Base-by-base conservation (phyloP, 2,888 invertebrate genomes). In the Papilio gigon region DNA sequence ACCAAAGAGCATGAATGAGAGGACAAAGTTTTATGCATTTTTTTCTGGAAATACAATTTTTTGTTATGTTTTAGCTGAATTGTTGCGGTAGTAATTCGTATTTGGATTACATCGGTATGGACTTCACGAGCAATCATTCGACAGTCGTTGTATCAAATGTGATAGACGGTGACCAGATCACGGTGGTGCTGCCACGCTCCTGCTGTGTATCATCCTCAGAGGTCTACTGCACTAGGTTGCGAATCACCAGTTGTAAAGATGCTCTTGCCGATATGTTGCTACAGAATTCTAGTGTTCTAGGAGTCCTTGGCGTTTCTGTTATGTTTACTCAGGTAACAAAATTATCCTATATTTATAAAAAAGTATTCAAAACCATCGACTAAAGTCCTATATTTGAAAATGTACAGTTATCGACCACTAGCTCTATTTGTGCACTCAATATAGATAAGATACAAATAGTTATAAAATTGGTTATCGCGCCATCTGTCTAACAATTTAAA, bases 301-400 rank as follows among this genome's bases (percentile, higher is more conserved):
- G 91, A 1, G 90, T 92, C 3, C 77, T 92, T 4, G 90, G 91
- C 1, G 82, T 91, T 0, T 91, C 92, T 0, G 90, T 92, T 11
- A 88, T 91, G 87, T 91, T 91, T 74, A 89, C 90, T 61, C 85
- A 88, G 78, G 92, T 91, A 69, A 47, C 4, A 25, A 37, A 53
- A 35, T 14, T 2, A n/a, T n/a, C n/a, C n/a, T n/a, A n/a, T n/a
- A n/a, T n/a, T n/a, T n/a, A n/a, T n/a, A n/a, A n/a, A n/a, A n/a
- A n/a, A n/a, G n/a, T n/a, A n/a, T n/a, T n/a, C n/a, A n/a, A n/a
- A n/a, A n/a, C n/a, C n/a, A n/a, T n/a, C n/a, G n/a, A n/a, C n/a
- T n/a, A n/a, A n/a, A n/a, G n/a, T n/a, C n/a, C n/a, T n/a, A n/a
- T n/a, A n/a, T n/a, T n/a, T n/a, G n/a, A n/a, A n/a, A n/a, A n/a